Evolutionary conservation across 2,113 vertebrate genomes (phyloP).

Genomic region (Litocranius walleri): DNA sequence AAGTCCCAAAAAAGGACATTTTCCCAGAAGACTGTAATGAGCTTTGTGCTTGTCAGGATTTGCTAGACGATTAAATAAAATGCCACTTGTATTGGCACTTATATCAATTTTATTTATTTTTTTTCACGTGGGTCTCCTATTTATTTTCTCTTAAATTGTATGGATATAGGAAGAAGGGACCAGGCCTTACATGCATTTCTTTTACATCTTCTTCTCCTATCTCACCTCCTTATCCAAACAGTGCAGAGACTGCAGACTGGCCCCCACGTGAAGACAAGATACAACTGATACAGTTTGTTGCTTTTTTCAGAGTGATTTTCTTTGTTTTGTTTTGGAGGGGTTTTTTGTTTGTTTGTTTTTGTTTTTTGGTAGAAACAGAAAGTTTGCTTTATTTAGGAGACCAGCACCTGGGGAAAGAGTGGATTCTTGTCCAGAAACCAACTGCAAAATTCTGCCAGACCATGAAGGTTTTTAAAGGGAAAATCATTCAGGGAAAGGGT

Average conservation of each 20-base stretch:
- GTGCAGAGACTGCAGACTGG: background rate
- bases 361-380: background rate
- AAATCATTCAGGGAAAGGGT: background rate
- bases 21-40: background rate
- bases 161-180: background rate
- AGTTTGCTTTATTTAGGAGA: background rate
- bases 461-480: background rate
- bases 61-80: constrained; percentile 8
- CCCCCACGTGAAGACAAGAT: background rate
- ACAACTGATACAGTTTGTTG: background rate
- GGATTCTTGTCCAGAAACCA: background rate
- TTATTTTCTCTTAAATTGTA: background rate
- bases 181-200: background rate
- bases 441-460: background rate
- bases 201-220: background rate
- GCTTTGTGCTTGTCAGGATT: background rate
- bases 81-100: background rate
- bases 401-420: background rate
- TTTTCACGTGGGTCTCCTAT: background rate
- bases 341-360: too few relatives aligned
- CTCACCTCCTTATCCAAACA: background rate
- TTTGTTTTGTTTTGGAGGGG: background rate
- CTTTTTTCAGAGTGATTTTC: background rate
- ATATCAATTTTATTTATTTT: background rate
- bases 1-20: background rate